Conservation (phyloP, 2,113 vertebrate species). For the Notothenia coriiceps region DNA sequence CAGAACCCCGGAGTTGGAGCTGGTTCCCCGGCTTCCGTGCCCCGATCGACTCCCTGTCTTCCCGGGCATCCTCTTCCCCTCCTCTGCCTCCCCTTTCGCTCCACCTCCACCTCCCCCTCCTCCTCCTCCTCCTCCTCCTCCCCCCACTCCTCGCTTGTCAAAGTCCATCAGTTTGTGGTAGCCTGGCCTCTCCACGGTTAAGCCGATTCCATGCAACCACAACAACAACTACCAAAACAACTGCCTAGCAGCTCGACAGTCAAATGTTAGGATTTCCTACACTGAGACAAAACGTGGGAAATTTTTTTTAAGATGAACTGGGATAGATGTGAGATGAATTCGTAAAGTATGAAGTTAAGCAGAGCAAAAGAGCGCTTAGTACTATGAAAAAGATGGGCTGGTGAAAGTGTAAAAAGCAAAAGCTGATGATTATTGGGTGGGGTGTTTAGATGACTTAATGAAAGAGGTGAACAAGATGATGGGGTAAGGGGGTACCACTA, state of each 20-base stretch:
- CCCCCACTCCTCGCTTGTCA: slow-evolving; percentile 92
- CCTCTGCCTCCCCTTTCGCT: slow-evolving; percentile 91
- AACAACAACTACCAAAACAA: slow-evolving; percentile 82
- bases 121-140: slow-evolving; percentile 64
- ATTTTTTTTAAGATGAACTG: neutral
- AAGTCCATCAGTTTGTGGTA: slow-evolving; percentile 99
- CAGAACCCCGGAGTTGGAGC: slow-evolving; percentile 93
- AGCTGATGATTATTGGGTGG: neutral
- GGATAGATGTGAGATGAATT: slow-evolving; percentile 1
- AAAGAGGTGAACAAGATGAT: slow-evolving; percentile 18
- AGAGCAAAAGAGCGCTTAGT: neutral
- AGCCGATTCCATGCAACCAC: slow-evolving; percentile 89
- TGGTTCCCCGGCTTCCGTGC: slow-evolving; percentile 85
- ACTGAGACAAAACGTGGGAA: neutral
- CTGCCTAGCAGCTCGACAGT: slow-evolving; percentile 37
- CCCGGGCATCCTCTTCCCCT: slow-evolving; percentile 93
- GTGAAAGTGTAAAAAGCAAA: neutral
- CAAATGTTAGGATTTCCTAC: neutral
- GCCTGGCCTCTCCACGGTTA: slow-evolving; percentile 97
- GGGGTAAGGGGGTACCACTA: slow-evolving; percentile 25
- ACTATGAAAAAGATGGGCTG: neutral
- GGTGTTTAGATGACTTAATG: slow-evolving; percentile 12
- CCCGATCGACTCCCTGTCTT: slow-evolving; percentile 82
- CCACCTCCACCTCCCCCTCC: slow-evolving; percentile 81
- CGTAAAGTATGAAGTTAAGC: neutral